These are phyloP conservation scores for Periophthalmus magnuspinnatus DNA, from an alignment of 2,797 vertebrate species.

Conservation along the genomic window DNA sequence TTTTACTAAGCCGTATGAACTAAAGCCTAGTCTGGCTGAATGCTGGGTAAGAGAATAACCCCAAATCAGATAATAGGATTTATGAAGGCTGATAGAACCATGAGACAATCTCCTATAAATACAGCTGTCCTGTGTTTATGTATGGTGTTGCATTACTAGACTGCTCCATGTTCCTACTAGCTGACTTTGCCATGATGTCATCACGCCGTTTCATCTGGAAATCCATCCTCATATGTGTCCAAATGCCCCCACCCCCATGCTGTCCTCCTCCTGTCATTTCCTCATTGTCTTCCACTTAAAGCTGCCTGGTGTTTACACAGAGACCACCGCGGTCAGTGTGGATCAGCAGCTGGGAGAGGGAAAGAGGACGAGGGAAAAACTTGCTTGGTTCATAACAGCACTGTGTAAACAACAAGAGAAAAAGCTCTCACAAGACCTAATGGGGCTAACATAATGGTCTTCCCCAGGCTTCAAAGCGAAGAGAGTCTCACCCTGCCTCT, in stretches of 20 bases:
- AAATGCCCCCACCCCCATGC: conserved; percentile 35
- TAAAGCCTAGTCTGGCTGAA: conserved; percentile 43
- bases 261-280: conserved; percentile 61
- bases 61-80: conserved; percentile 76
- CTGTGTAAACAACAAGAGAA: conserved; percentile 62
- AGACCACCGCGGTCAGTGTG: conserved; percentile 62
- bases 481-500: conserved; percentile 46
- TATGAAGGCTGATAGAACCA: conserved; percentile 67
- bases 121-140: conserved; percentile 80
- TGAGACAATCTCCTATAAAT: conserved; percentile 77
- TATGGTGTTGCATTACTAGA: conserved; percentile 73
- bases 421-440: conserved; percentile 34
- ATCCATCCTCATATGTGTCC: conserved; percentile 70
- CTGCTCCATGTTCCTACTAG: conserved; percentile 66
- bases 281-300: conserved; percentile 75
- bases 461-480: conserved; percentile 43
- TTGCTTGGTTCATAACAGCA: conserved; percentile 46
- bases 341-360: conserved; percentile 60
- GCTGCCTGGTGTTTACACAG: conserved; percentile 69
- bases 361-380: conserved; percentile 38
- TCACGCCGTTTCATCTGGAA: conserved; percentile 68
- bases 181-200: conserved; percentile 80
- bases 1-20: conserved; percentile 41
- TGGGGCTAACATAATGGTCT: conserved; percentile 42
- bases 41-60: conserved; percentile 47